Conservation (phyloP, 2,113 vertebrate genomes). For the Sinosuthora webbiana region DNA sequence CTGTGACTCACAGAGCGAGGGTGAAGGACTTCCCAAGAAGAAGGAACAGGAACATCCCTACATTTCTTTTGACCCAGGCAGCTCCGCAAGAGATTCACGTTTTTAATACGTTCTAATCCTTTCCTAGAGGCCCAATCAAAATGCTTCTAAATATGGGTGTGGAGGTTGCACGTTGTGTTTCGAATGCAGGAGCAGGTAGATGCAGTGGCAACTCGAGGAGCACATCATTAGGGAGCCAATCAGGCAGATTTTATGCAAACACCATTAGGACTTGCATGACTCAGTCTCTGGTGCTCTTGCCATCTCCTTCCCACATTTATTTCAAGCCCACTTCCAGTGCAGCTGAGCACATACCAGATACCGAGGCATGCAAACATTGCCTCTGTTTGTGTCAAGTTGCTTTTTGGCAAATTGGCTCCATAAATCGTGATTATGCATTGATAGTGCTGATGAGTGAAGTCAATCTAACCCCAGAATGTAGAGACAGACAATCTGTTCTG, state of each 20-base stretch:
- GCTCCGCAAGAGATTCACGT: not conserved
- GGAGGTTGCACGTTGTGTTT: not conserved
- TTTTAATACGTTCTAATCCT: not conserved
- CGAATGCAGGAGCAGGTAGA: not conserved
- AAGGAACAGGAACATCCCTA: not conserved
- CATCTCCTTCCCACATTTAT: not conserved
- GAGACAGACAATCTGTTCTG: not conserved
- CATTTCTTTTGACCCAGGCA: not conserved
- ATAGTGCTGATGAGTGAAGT: not conserved
- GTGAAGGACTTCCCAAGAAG: not conserved
- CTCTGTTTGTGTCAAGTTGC: not conserved
- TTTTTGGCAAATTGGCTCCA: not conserved
- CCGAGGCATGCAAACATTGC: not conserved
- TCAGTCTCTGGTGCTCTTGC: not conserved
- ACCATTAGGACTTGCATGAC: not conserved
- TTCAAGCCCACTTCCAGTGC: not conserved
- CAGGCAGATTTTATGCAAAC: not conserved
- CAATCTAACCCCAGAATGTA: not conserved
- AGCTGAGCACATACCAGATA: not conserved
- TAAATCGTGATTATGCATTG: not conserved
- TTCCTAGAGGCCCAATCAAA: fast-evolving
- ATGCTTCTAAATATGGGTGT: not conserved
- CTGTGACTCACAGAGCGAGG: not conserved
- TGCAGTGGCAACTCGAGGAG: not conserved
- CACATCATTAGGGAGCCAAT: not conserved